Evolutionary conservation across 2,113 vertebrate genomes (phyloP).

Genomic region (Chunga burmeisteri): DNA sequence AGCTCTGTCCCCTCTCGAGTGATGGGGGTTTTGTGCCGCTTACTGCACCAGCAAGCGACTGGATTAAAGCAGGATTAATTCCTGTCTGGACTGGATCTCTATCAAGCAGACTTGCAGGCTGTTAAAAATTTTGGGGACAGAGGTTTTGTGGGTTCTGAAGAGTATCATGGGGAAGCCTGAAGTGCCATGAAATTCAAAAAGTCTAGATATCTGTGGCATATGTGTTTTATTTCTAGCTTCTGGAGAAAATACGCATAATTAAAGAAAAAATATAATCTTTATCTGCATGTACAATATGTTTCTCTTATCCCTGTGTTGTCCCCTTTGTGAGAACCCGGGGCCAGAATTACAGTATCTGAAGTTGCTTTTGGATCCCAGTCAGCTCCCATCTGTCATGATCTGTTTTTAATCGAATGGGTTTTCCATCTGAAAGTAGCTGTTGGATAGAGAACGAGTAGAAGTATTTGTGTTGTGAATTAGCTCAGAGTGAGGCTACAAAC

Average conservation of each 20-base stretch:
- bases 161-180: background rate
- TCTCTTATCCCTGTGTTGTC: background rate
- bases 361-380: constrained; percentile 50
- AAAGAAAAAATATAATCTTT: background rate
- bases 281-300: constrained; percentile 9
- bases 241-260: background rate
- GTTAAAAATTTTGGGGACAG: background rate
- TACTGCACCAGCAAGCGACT: background rate
- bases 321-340: constrained; percentile 32
- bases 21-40: background rate
- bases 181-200: background rate
- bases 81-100: background rate
- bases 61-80: background rate
- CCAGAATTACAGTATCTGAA: constrained; percentile 51
- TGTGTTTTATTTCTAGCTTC: background rate
- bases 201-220: background rate
- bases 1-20: background rate
- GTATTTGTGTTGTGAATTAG: constrained; percentile 58
- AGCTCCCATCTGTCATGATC: constrained; percentile 40
- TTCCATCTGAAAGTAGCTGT: constrained; percentile 63
- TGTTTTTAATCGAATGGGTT: constrained; percentile 58
- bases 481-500: constrained; percentile 25
- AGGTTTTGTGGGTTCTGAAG: background rate
- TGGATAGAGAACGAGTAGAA: constrained; percentile 27
- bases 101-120: background rate